Conservation (phyloP, 1,140 invertebrate species). For the Frieseomelitta varia region DNA sequence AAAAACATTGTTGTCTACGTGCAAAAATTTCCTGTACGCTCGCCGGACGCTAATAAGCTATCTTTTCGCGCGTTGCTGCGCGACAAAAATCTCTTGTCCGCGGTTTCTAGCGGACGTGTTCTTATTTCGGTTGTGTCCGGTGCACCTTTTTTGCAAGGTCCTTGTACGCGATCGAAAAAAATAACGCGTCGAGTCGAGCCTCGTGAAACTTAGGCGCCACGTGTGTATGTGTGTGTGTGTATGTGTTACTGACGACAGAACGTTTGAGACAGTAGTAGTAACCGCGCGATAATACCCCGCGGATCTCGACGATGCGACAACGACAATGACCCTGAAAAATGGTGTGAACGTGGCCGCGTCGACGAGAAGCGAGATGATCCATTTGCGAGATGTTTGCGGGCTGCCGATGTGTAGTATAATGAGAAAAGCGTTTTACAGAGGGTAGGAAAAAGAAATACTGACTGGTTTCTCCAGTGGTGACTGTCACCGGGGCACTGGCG, state of each 20-base stretch:
- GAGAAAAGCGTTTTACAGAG: neutral
- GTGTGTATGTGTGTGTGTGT: no score
- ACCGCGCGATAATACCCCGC: neutral
- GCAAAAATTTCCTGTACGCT: constrained; percentile 68
- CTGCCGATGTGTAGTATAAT: neutral
- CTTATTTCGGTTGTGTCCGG: no score
- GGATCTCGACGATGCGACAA: neutral
- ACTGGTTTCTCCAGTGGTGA: constrained; percentile 98
- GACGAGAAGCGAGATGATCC: neutral
- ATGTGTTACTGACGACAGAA: no score
- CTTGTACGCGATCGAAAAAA: no score
- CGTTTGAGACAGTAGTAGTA: neutral
- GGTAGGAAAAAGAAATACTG: constrained; percentile 78
- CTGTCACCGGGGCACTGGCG: constrained; percentile 91
- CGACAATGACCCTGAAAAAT: no score
- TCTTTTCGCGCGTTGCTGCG: neutral
- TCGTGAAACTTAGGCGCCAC: no score
- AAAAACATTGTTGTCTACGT: constrained; percentile 75
- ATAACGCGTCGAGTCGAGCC: neutral
- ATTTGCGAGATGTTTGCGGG: neutral
- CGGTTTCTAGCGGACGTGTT: neutral
- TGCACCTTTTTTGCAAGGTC: neutral
- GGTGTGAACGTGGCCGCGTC: neutral
- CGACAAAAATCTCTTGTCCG: neutral
- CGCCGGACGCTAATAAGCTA: constrained; percentile 26